Evolutionary conservation across 2,797 vertebrate genomes (phyloP).

Genomic region (Characodon lateralis): DNA sequence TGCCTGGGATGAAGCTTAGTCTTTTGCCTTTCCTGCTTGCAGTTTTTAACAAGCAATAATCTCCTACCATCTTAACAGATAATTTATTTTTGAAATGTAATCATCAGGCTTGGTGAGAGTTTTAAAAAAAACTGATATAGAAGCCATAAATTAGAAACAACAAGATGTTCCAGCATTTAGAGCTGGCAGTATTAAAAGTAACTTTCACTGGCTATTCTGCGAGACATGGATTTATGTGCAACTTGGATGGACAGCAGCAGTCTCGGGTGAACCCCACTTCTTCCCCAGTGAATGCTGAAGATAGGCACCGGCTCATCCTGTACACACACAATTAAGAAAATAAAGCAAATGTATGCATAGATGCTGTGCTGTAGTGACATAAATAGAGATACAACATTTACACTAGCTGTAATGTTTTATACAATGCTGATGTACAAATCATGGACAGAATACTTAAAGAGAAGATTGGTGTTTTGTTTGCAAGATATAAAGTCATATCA

Average conservation of each 20-base stretch:
- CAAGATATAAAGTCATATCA: neutral
- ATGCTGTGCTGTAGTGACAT: neutral
- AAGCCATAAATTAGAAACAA: neutral
- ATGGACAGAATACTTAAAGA: neutral
- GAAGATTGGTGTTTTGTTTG: neutral
- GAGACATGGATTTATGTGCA: neutral
- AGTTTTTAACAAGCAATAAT: slow-evolving; percentile 62
- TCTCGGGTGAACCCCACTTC: neutral
- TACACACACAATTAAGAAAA: neutral
- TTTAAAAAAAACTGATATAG: neutral
- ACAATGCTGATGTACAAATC: neutral
- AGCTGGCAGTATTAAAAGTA: neutral
- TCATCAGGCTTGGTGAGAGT: neutral
- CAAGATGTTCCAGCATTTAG: neutral
- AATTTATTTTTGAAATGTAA: slow-evolving; percentile 1
- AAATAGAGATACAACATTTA: neutral
- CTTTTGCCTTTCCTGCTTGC: slow-evolving; percentile 57
- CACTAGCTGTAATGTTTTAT: neutral
- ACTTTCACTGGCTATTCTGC: neutral
- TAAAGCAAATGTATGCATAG: neutral
- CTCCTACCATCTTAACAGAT: slow-evolving; percentile 8
- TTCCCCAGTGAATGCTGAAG: neutral
- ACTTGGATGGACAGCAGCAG: neutral
- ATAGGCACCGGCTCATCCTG: neutral
- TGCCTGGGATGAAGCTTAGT: slow-evolving; percentile 47